Evolutionary conservation across 1,140 invertebrate species (phyloP), one percentile per base, ranked within the genome.

Genomic region (Papilio xuthus): DNA sequence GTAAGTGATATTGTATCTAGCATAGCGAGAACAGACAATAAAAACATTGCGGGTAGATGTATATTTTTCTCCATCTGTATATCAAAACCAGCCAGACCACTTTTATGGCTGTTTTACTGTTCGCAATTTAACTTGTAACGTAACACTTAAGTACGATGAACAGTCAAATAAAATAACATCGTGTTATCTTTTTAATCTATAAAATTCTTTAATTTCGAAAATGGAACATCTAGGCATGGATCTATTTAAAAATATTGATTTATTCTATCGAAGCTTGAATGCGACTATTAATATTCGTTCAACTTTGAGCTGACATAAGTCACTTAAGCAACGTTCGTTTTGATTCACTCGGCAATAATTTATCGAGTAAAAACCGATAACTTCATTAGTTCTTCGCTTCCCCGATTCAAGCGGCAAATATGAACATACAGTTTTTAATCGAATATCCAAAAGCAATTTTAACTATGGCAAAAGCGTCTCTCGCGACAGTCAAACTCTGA

Each of bases 41-140:
- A 90, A 87, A 87, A 73, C 41, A 20, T 26, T 73, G 42, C 41
- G 37, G n/a, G 23, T 47, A 44, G 81, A 82, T 84, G 69, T 82
- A 79, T 85, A 84, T 90, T 85, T 88, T 88, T 87, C 86, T 88
- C 82, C 80, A 82, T 85, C 84, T 82, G 78, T 81, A 82, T 82
- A 84, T 84, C 81, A 84, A 80, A 88, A 89, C 88, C 87, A 85
- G 87, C 86, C 88, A 82, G 86, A 89, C 88, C 88, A 83, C 89
- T 90, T 92, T 90, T 90, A 92, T 88, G 78, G 86, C 83, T 83
- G 88, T 92, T 90, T 92, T 89, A 90, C 90, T 88, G 89, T 90
- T 88, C 84, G 90, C 89, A 88, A 90, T 92, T 90, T 90, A 90
- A 89, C 88, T 90, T 86, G 85, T 88, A 88, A 83, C 86, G 82